Evolutionary conservation across 1,140 invertebrate species (phyloP).

Genomic region (Drosophila orosa): DNA sequence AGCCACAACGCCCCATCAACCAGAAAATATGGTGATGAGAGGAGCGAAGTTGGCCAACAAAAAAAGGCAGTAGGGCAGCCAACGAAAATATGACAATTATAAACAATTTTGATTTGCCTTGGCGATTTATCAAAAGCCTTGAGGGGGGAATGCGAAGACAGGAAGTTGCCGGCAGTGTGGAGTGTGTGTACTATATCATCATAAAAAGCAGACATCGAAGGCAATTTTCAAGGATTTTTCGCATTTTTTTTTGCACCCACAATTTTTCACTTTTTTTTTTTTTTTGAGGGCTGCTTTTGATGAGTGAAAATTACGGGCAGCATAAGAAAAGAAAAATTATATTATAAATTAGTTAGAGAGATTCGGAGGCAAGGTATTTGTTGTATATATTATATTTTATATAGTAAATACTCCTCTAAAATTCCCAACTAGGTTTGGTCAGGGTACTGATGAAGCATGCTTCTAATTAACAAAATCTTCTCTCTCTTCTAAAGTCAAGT

Average conservation of each 20-base stretch:
- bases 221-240: conserved; percentile 39
- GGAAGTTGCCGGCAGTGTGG: conserved; percentile 13
- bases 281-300: conserved; percentile 36
- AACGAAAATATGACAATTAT: conserved; percentile 71
- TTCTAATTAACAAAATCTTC: neutral
- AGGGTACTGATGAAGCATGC: neutral
- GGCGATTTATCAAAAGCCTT: conserved; percentile 59
- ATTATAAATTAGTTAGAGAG: conserved; percentile 5
- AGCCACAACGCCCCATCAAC: conserved; percentile 59
- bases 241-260: conserved; percentile 2
- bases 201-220: conserved; percentile 70
- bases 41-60: conserved; percentile 1
- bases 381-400: too few species aligned
- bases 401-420: too few species aligned
- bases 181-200: conserved; percentile 36
- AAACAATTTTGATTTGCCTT: conserved; percentile 74
- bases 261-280: conserved; percentile 56
- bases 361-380: neutral
- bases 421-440: too few species aligned
- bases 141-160: conserved; percentile 14
- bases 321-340: conserved; percentile 4
- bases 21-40: conserved; percentile 30
- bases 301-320: conserved; percentile 36
- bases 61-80: conserved; percentile 1
- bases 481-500: neutral